Evolutionary conservation across 1,140 invertebrate species (phyloP).

Genomic region (Pogonus chalceus): DNA sequence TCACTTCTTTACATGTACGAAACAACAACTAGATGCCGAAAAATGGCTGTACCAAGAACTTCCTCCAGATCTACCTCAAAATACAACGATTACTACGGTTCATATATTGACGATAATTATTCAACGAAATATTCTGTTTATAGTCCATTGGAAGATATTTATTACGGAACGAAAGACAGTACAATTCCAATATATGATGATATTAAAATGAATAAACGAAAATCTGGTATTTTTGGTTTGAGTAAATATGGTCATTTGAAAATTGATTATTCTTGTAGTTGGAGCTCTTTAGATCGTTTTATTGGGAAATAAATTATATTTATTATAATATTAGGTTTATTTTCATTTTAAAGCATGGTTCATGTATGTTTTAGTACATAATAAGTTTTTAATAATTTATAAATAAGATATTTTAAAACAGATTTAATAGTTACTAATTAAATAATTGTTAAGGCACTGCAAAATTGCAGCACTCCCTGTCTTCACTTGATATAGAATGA

Average conservation of each 20-base stretch:
- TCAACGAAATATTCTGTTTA: background rate
- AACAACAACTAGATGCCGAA: conserved; percentile 17
- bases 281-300: conserved; percentile 55
- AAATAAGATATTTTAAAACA: too few relatives aligned
- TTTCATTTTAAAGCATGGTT: too few relatives aligned
- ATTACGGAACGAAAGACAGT: conserved; percentile 24
- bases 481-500: too few relatives aligned
- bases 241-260: conserved; percentile 60
- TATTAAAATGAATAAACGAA: conserved; percentile 15
- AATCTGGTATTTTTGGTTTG: conserved; percentile 46
- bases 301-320: conserved; percentile 40
- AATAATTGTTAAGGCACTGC: too few relatives aligned
- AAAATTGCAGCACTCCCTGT: too few relatives aligned
- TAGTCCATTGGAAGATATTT: background rate
- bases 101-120: conserved; percentile 17
- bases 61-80: conserved; percentile 15
- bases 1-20: conserved; percentile 26
- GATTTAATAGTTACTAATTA: too few relatives aligned
- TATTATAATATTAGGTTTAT: too few relatives aligned
- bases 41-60: conserved; percentile 19
- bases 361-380: too few relatives aligned
- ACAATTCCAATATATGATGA: conserved; percentile 28
- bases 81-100: background rate
- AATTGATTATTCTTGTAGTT: conserved; percentile 64
- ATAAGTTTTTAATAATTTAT: too few relatives aligned